Evolutionary conservation across 2,888 invertebrate species (phyloP).

Genomic region (Lycaena phlaeas): DNA sequence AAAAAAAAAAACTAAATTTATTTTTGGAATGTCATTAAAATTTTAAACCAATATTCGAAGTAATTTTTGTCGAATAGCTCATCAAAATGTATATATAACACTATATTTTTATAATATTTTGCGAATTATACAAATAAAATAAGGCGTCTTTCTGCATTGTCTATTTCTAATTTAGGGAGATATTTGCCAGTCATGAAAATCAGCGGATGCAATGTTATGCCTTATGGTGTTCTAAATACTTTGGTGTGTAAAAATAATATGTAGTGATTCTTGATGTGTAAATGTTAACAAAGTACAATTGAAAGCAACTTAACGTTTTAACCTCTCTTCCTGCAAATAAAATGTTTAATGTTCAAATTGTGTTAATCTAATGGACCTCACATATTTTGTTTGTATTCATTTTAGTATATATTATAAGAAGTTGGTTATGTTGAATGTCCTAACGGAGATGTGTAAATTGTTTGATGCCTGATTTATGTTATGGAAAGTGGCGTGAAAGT

Average conservation of each 20-base stretch:
- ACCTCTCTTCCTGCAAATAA: background rate
- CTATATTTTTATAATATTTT: background rate
- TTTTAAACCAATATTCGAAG: background rate
- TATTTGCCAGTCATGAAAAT: conserved; percentile 4
- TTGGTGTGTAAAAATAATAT: background rate
- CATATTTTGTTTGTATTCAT: background rate
- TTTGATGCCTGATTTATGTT: background rate
- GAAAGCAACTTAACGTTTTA: background rate
- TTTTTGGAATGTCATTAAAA: background rate
- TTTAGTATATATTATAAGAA: no score
- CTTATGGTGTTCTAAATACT: conserved; percentile 2
- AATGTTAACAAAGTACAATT: conserved; percentile 5
- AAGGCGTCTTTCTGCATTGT: background rate
- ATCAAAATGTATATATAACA: no score
- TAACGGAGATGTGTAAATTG: no score
- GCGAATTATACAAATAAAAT: background rate
- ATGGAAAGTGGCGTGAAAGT: no score
- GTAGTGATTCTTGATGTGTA: conserved; percentile 2
- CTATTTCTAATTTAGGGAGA: background rate
- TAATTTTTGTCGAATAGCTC: background rate
- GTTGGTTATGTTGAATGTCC: no score
- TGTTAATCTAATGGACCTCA: conserved; percentile 7
- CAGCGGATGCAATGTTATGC: background rate
- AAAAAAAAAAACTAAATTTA: background rate
- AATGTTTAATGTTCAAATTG: background rate